These are phyloP conservation scores for Machimus rusticus DNA, from an alignment of 2,888 invertebrate species.

Conservation along the genomic window DNA sequence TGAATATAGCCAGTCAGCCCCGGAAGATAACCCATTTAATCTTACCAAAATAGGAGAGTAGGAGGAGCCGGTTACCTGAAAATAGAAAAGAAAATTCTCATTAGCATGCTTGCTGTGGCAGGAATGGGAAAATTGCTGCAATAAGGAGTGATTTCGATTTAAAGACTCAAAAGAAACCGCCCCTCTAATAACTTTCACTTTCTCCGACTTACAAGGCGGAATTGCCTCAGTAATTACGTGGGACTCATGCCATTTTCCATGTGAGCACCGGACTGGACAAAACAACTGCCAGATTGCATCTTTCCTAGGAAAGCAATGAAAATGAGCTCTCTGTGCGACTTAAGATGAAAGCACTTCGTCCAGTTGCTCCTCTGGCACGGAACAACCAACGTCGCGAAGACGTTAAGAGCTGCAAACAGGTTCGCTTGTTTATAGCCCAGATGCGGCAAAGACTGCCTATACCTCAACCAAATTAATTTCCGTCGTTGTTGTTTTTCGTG, in stretches of 20 bases:
- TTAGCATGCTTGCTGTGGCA: not conserved
- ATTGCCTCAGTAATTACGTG: conserved; percentile 7
- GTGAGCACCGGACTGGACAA: not conserved
- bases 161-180: conserved; percentile 1
- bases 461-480: not conserved
- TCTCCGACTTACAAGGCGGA: not conserved
- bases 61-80: not conserved
- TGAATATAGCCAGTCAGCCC: not conserved
- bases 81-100: conserved; percentile 2
- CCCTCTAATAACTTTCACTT: conserved; percentile 22
- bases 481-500: not conserved
- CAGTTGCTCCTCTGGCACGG: not conserved
- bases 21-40: not conserved
- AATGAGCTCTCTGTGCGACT: not conserved
- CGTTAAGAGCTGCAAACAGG: not conserved
- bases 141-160: not conserved
- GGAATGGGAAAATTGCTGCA: not conserved
- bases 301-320: not conserved
- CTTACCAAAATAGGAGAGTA: not conserved
- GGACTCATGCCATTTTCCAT: not conserved
- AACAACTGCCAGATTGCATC: not conserved
- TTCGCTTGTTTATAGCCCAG: not conserved
- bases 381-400: not conserved
- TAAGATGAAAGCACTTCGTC: not conserved
- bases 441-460: not conserved